These are phyloP conservation scores for Rhorus exstirpatorius DNA, from an alignment of 2,888 invertebrate species.

Conservation along the genomic window DNA sequence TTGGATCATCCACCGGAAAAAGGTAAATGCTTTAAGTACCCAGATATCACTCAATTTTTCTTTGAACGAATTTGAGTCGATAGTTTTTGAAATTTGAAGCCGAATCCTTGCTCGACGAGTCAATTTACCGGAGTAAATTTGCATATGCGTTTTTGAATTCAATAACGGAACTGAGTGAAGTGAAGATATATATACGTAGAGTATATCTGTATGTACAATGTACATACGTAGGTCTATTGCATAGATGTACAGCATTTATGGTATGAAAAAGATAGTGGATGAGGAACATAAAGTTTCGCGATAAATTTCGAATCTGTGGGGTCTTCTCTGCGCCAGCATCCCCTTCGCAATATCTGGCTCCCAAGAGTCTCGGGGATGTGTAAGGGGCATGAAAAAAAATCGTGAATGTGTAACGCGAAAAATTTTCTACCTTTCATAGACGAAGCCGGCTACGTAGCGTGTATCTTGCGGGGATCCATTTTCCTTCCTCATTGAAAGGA, in stretches of 20 bases:
- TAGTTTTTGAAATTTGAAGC: conserved; percentile 8
- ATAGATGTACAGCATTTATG: conserved; percentile 11
- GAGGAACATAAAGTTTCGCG: conserved; percentile 66
- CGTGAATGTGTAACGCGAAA: conserved; percentile 60
- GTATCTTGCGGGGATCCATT: conserved; percentile 27
- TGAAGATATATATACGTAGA: conserved; percentile 54
- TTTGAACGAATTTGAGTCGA: conserved; percentile 16
- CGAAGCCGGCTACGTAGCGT: conserved; percentile 26
- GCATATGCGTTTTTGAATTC: conserved; percentile 50
- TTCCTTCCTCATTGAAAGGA: conserved; percentile 31
- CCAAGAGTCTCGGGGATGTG: conserved; percentile 25
- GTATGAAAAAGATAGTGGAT: conserved; percentile 35
- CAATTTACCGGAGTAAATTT: conserved; percentile 54
- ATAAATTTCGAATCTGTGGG: conserved; percentile 71
- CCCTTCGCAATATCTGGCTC: conserved; percentile 62
- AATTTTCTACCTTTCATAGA: conserved; percentile 39
- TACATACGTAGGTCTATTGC: too few relatives aligned
- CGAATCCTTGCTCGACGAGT: conserved; percentile 15
- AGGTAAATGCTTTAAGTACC: neutral
- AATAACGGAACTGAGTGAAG: conserved; percentile 51
- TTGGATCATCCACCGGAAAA: too few relatives aligned
- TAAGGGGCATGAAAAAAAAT: conserved; percentile 33
- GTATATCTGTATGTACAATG: neutral
- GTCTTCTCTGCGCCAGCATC: conserved; percentile 57
- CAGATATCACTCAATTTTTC: conserved; percentile 2